A percentile compares a stretch with the other conserved stretches of the same genome.
Conservation (phyloP, 1,140 invertebrate genomes). For the Chymomyza costata region DNA sequence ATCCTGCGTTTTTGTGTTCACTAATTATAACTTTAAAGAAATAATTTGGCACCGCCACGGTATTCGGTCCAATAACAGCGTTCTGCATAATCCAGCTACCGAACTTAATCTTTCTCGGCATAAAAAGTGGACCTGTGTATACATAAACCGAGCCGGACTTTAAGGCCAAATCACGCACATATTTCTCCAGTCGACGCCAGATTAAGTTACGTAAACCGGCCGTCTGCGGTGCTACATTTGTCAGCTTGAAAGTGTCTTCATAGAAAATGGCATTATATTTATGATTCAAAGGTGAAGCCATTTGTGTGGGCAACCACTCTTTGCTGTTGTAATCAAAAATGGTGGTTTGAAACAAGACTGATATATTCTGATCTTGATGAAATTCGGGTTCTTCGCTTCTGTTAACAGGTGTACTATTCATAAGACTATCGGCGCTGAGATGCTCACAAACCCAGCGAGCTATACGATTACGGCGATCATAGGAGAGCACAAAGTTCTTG, state of each 20-base stretch:
- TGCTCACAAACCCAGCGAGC: constrained; percentile 99
- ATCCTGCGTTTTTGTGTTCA: constrained; percentile 79
- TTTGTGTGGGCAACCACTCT: constrained; percentile 88
- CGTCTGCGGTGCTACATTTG: constrained; percentile 97
- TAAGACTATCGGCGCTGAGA: constrained; percentile 78
- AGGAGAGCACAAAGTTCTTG: constrained; percentile 94
- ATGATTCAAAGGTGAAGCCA: constrained; percentile 82
- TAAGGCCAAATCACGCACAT: constrained; percentile 87
- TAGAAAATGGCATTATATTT: constrained; percentile 92
- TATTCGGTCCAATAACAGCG: constrained; percentile 94
- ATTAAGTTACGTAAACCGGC: constrained; percentile 93
- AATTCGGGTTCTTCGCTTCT: constrained; percentile 87
- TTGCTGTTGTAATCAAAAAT: constrained; percentile 85
- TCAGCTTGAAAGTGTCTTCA: constrained; percentile 85
- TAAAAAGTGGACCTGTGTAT: constrained; percentile 95
- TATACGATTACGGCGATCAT: constrained; percentile 90
- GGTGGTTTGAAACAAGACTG: constrained; percentile 88
- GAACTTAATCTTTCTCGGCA: constrained; percentile 89
- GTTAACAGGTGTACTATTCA: constrained; percentile 82
- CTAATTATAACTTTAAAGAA: constrained; percentile 95
- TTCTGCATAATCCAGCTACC: constrained; percentile 95
- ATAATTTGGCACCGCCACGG: constrained; percentile 98
- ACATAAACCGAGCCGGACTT: constrained; percentile 92
- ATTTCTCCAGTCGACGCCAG: constrained; percentile 93
- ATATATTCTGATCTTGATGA: constrained; percentile 91